Conservation (phyloP, 2,797 vertebrate species). For the Megaceryle alcyon region DNA sequence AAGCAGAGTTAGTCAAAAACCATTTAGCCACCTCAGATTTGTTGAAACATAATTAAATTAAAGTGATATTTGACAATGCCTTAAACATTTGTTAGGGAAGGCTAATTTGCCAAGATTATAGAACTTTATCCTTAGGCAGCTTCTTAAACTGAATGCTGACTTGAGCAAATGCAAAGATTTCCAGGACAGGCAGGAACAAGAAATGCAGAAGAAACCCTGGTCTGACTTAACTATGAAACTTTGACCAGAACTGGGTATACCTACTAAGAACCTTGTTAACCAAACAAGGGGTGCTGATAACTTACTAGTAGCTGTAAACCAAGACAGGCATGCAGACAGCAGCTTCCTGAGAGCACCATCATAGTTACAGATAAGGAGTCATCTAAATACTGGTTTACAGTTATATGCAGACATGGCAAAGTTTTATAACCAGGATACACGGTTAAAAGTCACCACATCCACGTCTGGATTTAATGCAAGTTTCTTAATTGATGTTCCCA, state of each 20-base stretch:
- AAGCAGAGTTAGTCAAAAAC: not conserved
- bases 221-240: not conserved
- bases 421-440: not conserved
- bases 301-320: not conserved
- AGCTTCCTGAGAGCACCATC: not conserved
- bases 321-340: not conserved
- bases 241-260: not conserved
- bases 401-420: not conserved
- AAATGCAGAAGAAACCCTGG: not conserved
- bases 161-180: not conserved
- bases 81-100: slow-evolving; percentile 15
- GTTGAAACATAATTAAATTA: slow-evolving; percentile 28
- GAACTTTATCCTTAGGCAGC: slow-evolving; percentile 30
- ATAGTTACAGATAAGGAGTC: not conserved
- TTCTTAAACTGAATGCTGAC: slow-evolving; percentile 4
- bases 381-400: not conserved
- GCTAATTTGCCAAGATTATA: slow-evolving; percentile 18
- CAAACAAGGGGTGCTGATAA: not conserved
- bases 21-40: not conserved
- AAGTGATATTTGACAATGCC: slow-evolving; percentile 19
- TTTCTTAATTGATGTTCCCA: not conserved
- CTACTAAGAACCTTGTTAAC: not conserved
- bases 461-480: not conserved
- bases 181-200: slow-evolving; percentile 40
- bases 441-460: not conserved